phyloP scores from a whole-genome alignment of 2,888 invertebrate species.

The Nematopogon swammerdamellus region DNA sequence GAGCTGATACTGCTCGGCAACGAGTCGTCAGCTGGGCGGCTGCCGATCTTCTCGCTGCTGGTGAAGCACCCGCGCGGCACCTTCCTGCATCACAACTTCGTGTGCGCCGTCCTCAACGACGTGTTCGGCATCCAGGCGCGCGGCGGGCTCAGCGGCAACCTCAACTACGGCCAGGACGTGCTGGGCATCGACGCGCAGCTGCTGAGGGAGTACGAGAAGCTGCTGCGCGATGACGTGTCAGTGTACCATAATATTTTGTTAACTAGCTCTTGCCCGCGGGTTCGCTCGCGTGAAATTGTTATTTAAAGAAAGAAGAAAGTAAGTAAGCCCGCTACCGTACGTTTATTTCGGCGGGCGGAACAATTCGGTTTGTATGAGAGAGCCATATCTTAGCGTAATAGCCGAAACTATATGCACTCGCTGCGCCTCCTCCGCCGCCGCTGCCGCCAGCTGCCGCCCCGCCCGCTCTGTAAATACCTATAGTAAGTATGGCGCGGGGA shows the following conservation, averaged over 20 bases:
- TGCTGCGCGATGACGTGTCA: constrained; percentile 46
- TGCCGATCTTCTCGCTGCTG: constrained; percentile 85
- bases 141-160: constrained; percentile 77
- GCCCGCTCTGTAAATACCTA: too few relatives aligned
- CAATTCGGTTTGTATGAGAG: too few relatives aligned
- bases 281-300: too few relatives aligned
- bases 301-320: too few relatives aligned
- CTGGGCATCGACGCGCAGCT: constrained; percentile 78
- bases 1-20: constrained; percentile 77
- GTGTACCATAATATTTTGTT: constrained; percentile 17
- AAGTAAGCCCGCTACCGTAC: too few relatives aligned
- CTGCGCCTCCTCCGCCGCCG: too few relatives aligned
- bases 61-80: constrained; percentile 77
- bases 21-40: constrained; percentile 60
- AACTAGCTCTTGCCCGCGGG: too few relatives aligned
- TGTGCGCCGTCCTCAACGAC: constrained; percentile 84
- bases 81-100: constrained; percentile 85
- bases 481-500: too few relatives aligned
- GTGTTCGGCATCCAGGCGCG: constrained; percentile 88
- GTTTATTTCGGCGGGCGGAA: too few relatives aligned
- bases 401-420: too few relatives aligned
- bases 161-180: constrained; percentile 80
- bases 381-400: constrained; percentile 1
- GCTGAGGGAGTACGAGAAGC: constrained; percentile 70
- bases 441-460: too few relatives aligned